These are phyloP conservation scores for Nibea albiflora DNA, from an alignment of 2,113 vertebrate species.

Conservation along the genomic window DNA sequence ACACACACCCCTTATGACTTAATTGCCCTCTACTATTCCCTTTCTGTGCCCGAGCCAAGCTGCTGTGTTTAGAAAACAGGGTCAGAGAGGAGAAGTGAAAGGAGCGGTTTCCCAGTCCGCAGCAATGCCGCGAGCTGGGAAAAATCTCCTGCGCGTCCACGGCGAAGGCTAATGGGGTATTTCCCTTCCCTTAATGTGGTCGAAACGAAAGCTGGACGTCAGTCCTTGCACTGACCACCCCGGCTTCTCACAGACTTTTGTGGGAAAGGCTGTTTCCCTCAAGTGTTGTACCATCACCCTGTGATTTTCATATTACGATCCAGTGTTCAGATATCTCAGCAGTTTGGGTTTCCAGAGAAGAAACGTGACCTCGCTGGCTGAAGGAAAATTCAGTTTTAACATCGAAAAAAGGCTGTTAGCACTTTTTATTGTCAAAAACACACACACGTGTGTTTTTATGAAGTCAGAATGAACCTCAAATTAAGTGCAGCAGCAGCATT, in stretches of 20 bases:
- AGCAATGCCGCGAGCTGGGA: slow-evolving; percentile 39
- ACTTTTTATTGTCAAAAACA: slow-evolving; percentile 14
- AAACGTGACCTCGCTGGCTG: slow-evolving; percentile 4
- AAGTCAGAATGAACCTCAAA: too few species aligned
- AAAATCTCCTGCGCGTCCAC: slow-evolving; percentile 42
- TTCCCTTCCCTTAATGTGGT: slow-evolving; percentile 62
- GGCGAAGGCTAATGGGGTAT: slow-evolving; percentile 66
- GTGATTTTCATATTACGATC: slow-evolving; percentile 33
- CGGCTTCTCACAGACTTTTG: slow-evolving; percentile 27
- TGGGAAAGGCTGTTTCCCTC: slow-evolving; percentile 23
- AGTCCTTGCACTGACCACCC: slow-evolving; percentile 5
- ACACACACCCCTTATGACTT: slow-evolving; percentile 59
- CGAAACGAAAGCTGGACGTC: slow-evolving; percentile 3
- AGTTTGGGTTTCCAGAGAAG: slow-evolving; percentile 14
- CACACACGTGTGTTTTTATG: too few species aligned
- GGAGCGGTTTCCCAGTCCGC: slow-evolving; percentile 44
- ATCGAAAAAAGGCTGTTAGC: slow-evolving; percentile 35
- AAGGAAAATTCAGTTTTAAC: slow-evolving; percentile 20
- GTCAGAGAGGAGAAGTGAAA: slow-evolving; percentile 60
- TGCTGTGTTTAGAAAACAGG: slow-evolving; percentile 59
- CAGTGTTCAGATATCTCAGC: slow-evolving; percentile 35
- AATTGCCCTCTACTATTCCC: slow-evolving; percentile 65
- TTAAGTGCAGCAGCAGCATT: too few species aligned
- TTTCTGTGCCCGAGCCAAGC: slow-evolving; percentile 49
- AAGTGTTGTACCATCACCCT: slow-evolving; percentile 31